A percentile compares a stretch with the other conserved stretches of the same genome.
These are phyloP conservation scores for Cydia amplana DNA, from an alignment of 1,140 invertebrate genomes.

Conservation along the genomic window DNA sequence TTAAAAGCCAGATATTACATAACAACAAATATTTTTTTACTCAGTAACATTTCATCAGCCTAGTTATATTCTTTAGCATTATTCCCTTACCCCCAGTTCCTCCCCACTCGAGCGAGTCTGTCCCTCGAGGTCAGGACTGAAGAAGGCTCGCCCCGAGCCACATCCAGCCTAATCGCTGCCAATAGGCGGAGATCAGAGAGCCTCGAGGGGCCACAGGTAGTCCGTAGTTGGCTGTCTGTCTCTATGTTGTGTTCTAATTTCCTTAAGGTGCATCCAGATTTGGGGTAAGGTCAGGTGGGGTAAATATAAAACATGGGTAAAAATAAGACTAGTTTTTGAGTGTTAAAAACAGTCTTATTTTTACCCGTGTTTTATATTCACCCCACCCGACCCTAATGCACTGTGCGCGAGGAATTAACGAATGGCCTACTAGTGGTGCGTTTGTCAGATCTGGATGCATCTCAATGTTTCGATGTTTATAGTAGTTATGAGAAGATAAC, in stretches of 20 bases:
- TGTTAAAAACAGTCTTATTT: too few relatives aligned
- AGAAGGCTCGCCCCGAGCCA: slow-evolving; percentile 65
- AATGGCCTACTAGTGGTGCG: background rate
- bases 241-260: slow-evolving; percentile 27
- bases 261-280: background rate
- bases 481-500: background rate
- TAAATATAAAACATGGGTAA: too few relatives aligned
- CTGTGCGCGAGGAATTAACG: background rate
- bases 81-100: slow-evolving; percentile 57
- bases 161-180: slow-evolving; percentile 71
- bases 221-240: slow-evolving; percentile 36
- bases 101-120: slow-evolving; percentile 81
- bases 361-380: too few relatives aligned
- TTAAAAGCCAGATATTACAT: too few relatives aligned
- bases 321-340: too few relatives aligned
- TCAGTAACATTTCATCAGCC: background rate
- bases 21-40: background rate
- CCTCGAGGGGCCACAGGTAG: slow-evolving; percentile 81
- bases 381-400: too few relatives aligned
- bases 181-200: slow-evolving; percentile 81
- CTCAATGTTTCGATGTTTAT: background rate
- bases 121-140: slow-evolving; percentile 81
- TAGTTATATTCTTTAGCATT: background rate
- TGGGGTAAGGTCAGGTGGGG: too few relatives aligned
- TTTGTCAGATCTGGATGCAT: background rate